phyloP scores from a whole-genome alignment of 2,113 vertebrate species.

The Nothoprocta pentlandii region DNA sequence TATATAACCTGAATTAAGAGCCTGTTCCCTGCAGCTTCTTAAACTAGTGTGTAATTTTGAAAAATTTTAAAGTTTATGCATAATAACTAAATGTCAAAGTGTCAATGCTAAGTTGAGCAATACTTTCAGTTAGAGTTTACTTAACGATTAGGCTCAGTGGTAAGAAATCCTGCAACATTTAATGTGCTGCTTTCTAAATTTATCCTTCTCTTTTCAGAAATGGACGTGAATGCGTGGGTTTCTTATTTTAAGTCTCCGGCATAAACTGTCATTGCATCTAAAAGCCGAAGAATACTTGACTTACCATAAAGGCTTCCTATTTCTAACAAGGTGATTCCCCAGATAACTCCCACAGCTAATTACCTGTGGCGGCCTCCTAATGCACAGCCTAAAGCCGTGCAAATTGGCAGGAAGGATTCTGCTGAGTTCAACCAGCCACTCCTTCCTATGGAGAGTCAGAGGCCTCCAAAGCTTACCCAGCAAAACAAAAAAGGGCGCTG shows the following conservation, averaged over 20 bases:
- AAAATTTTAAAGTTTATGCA: background rate
- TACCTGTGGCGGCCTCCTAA: background rate
- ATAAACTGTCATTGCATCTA: background rate
- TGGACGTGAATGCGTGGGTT: fast-evolving
- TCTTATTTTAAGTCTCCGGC: background rate
- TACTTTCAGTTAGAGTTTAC: background rate
- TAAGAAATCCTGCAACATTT: background rate
- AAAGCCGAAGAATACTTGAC: background rate
- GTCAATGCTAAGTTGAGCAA: background rate
- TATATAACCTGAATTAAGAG: background rate
- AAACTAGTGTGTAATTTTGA: background rate
- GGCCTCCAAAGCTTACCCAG: too few relatives aligned
- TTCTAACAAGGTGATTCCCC: background rate
- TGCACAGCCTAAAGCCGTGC: fast-evolving
- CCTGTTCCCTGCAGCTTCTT: background rate
- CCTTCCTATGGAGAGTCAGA: background rate
- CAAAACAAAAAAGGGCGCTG: fast-evolving
- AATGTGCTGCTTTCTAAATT: background rate
- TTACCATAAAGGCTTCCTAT: background rate
- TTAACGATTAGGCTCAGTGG: background rate
- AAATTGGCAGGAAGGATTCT: background rate
- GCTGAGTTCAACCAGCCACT: background rate
- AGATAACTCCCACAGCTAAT: background rate
- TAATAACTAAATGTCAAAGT: background rate
- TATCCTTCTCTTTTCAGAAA: background rate